Conservation (phyloP, 2,113 vertebrate species). For the Myodes glareolus region DNA sequence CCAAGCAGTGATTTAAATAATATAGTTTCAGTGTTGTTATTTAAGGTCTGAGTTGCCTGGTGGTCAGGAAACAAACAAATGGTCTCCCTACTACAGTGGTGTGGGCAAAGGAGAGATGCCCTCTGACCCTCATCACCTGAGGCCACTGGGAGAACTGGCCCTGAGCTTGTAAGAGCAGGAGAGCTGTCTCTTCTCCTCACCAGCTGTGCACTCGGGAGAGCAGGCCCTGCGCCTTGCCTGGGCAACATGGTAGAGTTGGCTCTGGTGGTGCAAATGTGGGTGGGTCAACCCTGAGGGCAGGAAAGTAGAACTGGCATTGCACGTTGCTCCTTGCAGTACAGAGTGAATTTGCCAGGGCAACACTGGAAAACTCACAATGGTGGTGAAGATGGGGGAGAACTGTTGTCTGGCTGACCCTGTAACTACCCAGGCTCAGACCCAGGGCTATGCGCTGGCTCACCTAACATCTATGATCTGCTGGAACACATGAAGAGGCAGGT, state of each 20-base stretch:
- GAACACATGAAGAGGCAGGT: background rate
- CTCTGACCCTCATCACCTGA: no score
- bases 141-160: no score
- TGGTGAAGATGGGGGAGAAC: background rate
- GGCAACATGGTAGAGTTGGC: background rate
- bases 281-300: background rate
- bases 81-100: no score
- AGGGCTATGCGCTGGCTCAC: background rate
- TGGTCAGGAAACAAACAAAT: no score
- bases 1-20: no score
- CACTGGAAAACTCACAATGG: background rate
- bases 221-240: no score
- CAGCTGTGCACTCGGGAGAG: background rate
- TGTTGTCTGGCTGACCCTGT: background rate
- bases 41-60: no score
- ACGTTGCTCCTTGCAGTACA: background rate
- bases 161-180: no score
- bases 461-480: background rate
- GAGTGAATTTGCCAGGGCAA: background rate
- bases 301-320: background rate
- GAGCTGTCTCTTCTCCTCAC: background rate
- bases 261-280: background rate
- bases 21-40: no score
- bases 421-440: background rate
- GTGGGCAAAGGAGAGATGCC: no score